A percentile compares a stretch with the other conserved stretches of the same genome.
Conservation (phyloP, 1,140 invertebrate genomes). For the Oscheius sp. region DNA sequence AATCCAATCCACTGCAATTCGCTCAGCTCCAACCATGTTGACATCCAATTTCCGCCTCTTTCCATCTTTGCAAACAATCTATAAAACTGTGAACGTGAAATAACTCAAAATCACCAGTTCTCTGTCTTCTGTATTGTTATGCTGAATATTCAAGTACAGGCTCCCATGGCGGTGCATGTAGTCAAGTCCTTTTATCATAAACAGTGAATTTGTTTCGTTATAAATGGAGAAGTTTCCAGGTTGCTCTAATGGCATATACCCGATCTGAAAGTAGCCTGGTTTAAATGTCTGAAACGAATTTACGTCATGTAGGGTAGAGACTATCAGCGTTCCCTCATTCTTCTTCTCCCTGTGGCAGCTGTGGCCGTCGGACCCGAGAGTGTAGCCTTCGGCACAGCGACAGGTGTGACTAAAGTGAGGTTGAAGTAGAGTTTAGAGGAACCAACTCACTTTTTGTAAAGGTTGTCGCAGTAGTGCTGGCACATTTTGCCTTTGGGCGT, state of each 20-base stretch:
- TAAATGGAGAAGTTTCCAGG: background rate
- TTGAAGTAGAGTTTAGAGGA: background rate
- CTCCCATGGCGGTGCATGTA: constrained; percentile 3
- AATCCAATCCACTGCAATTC: constrained; percentile 31
- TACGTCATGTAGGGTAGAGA: constrained; percentile 12
- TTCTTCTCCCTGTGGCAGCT: constrained; percentile 14
- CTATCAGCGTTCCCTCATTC: constrained; percentile 7
- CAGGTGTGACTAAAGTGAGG: constrained; percentile 13
- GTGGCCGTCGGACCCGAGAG: constrained; percentile 10
- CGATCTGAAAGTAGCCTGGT: background rate
- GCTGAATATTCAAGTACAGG: constrained; percentile 17
- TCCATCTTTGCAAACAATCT: constrained; percentile 10
- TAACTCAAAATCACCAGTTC: too few species aligned
- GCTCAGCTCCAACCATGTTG: constrained; percentile 14
- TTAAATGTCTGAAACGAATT: background rate
- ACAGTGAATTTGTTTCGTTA: background rate
- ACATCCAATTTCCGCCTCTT: constrained; percentile 11
- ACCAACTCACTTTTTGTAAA: background rate
- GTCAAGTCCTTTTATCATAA: background rate
- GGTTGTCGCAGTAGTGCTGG: constrained; percentile 25
- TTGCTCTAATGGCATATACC: constrained; percentile 14
- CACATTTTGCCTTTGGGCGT: constrained; percentile 11
- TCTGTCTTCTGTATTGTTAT: background rate
- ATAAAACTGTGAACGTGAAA: too few species aligned
- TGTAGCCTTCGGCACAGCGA: constrained; percentile 19